These are phyloP conservation scores for Aramus guarauna DNA, from an alignment of 2,113 vertebrate genomes.

Conservation along the genomic window DNA sequence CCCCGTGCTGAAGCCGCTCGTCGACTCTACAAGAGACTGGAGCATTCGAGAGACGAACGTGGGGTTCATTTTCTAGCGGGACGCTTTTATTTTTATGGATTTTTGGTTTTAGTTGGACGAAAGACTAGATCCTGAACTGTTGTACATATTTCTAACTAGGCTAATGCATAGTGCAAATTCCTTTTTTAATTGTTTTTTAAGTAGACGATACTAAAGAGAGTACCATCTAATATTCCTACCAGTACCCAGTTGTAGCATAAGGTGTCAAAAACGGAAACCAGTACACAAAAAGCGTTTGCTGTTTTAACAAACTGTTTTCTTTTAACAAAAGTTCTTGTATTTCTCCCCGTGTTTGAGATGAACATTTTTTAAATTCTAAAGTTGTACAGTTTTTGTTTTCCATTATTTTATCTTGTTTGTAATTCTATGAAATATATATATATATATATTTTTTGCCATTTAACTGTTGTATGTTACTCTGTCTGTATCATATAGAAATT, in stretches of 20 bases:
- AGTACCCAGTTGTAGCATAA: conserved; percentile 76
- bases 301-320: conserved; percentile 74
- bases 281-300: conserved; percentile 64
- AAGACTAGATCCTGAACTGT: conserved; percentile 85
- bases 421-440: conserved; percentile 88
- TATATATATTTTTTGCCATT: conserved; percentile 82
- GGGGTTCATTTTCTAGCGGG: conserved; percentile 77
- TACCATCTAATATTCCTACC: conserved; percentile 70
- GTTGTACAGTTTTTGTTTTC: conserved; percentile 88
- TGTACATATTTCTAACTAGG: conserved; percentile 90
- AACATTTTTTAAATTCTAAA: conserved; percentile 84
- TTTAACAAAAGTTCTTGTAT: conserved; percentile 75
- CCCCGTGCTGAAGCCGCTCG: conserved; percentile 83
- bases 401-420: conserved; percentile 88
- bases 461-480: conserved; percentile 90
- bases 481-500: conserved; percentile 78
- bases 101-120: conserved; percentile 77
- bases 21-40: conserved; percentile 84
- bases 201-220: conserved; percentile 72
- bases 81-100: conserved; percentile 79
- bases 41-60: conserved; percentile 83
- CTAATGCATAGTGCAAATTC: conserved; percentile 83
- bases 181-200: conserved; percentile 72
- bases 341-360: conserved; percentile 81
- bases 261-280: conserved; percentile 72